Evolutionary conservation across 92 coral and sea anemone species (phyloP).

Genomic region (Pocillopora meandrina): DNA sequence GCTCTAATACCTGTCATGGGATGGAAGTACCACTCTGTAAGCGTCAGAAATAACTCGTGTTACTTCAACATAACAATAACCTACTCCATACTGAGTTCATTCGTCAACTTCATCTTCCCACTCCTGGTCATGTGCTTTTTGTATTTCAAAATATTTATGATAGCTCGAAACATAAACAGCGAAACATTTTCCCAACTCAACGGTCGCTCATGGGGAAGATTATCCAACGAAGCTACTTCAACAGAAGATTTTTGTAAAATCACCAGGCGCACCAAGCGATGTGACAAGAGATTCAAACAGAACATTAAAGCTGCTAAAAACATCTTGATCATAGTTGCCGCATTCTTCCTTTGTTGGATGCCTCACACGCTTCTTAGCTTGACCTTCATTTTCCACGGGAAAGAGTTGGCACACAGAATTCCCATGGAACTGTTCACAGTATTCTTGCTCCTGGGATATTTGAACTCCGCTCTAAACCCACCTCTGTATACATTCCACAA

Average conservation of each 20-base stretch:
- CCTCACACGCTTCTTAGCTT: slow-evolving; percentile 75
- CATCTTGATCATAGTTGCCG: slow-evolving; percentile 68
- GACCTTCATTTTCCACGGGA: slow-evolving; percentile 20
- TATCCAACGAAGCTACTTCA: slow-evolving; percentile 2
- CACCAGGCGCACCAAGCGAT: slow-evolving; percentile 20
- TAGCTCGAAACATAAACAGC: slow-evolving; percentile 54
- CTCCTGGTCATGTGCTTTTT: slow-evolving; percentile 74
- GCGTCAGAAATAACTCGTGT: slow-evolving; percentile 43
- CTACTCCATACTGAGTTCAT: slow-evolving; percentile 85
- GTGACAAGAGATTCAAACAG: slow-evolving; percentile 58
- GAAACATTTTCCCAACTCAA: not conserved
- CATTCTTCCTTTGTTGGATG: slow-evolving; percentile 85
- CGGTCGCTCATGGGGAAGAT: not conserved
- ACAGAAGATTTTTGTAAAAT: not conserved
- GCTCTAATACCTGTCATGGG: slow-evolving; percentile 90
- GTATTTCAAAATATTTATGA: slow-evolving; percentile 72
- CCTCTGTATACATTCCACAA: slow-evolving; percentile 88
- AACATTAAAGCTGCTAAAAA: slow-evolving; percentile 81
- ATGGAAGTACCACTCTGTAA: slow-evolving; percentile 67
- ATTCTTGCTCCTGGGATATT: slow-evolving; percentile 76
- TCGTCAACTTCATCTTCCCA: slow-evolving; percentile 86
- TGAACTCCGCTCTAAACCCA: slow-evolving; percentile 90
- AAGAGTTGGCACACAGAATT: not conserved
- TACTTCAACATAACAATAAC: slow-evolving; percentile 67
- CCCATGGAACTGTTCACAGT: slow-evolving; percentile 41